Conservation (phyloP, 2,888 invertebrate genomes). For the Philopedon plagiatum region DNA sequence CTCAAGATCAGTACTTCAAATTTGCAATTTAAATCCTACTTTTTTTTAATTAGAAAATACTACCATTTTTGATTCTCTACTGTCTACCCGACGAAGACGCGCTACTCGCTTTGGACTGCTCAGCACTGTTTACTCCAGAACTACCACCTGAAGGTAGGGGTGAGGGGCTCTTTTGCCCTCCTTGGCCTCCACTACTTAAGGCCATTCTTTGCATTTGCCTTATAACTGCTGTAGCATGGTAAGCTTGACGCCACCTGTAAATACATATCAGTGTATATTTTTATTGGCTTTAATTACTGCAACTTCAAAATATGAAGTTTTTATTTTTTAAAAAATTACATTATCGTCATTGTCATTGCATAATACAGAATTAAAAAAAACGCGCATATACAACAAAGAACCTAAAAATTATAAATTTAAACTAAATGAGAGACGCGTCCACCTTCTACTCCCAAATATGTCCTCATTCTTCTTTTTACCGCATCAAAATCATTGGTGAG, state of each 20-base stretch:
- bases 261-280: too few relatives aligned
- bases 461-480: too few relatives aligned
- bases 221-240: constrained; percentile 98
- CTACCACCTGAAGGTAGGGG: constrained; percentile 43
- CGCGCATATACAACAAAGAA: too few relatives aligned
- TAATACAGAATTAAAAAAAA: too few relatives aligned
- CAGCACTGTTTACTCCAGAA: constrained; percentile 30
- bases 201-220: constrained; percentile 98
- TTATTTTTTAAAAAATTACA: too few relatives aligned
- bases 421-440: too few relatives aligned
- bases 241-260: constrained; percentile 81
- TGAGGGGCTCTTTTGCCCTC: constrained; percentile 64
- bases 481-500: too few relatives aligned
- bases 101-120: constrained; percentile 47
- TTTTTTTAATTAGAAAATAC: not conserved
- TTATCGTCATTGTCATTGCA: too few relatives aligned
- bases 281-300: too few relatives aligned
- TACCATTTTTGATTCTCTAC: not conserved
- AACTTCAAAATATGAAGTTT: too few relatives aligned
- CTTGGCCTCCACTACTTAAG: constrained; percentile 74
- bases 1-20: constrained; percentile 13
- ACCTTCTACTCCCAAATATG: too few relatives aligned
- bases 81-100: constrained; percentile 46
- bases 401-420: too few relatives aligned
- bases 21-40: constrained; percentile 30